Evolutionary conservation across 2,797 vertebrate genomes (phyloP).

Genomic region (Lateolabrax maculatus): DNA sequence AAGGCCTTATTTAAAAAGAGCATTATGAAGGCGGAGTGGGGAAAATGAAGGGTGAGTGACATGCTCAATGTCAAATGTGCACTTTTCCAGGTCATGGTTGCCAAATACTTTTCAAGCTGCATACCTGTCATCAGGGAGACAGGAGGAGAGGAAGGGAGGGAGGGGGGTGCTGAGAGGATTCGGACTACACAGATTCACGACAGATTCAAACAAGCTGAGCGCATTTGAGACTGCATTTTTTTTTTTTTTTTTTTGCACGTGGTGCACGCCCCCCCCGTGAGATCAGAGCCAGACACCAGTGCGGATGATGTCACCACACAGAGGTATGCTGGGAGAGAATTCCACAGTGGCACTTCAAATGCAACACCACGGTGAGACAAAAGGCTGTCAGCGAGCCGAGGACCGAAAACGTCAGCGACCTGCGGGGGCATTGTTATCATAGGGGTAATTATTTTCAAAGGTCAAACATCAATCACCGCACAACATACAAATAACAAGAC

Average conservation of each 20-base stretch:
- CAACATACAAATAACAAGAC: slow-evolving; percentile 43
- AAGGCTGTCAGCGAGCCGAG: slow-evolving; percentile 23
- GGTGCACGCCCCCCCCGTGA: neutral
- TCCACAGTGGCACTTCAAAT: slow-evolving; percentile 71
- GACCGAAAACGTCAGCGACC: slow-evolving; percentile 38
- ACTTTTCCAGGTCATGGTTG: slow-evolving; percentile 72
- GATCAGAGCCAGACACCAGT: slow-evolving; percentile 29
- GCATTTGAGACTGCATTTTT: slow-evolving; percentile 29
- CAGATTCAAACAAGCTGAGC: slow-evolving; percentile 64
- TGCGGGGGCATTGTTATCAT: slow-evolving; percentile 49
- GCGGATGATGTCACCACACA: slow-evolving; percentile 65
- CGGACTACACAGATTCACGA: slow-evolving; percentile 28
- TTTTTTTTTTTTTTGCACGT: too few species aligned
- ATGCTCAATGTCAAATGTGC: slow-evolving; percentile 72
- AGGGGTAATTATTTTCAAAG: slow-evolving; percentile 49
- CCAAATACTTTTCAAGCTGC: slow-evolving; percentile 74
- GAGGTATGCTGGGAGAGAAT: slow-evolving; percentile 61
- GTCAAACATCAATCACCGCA: slow-evolving; percentile 62
- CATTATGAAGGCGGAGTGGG: slow-evolving; percentile 28
- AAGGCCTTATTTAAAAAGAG: slow-evolving; percentile 53
- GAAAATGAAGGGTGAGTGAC: slow-evolving; percentile 55
- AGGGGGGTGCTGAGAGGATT: slow-evolving; percentile 57
- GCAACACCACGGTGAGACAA: slow-evolving; percentile 51
- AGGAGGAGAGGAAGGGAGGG: slow-evolving; percentile 11
- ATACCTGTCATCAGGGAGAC: slow-evolving; percentile 68